Base-by-base conservation (phyloP, 2,113 vertebrate genomes). In the Rattus rattus region DNA sequence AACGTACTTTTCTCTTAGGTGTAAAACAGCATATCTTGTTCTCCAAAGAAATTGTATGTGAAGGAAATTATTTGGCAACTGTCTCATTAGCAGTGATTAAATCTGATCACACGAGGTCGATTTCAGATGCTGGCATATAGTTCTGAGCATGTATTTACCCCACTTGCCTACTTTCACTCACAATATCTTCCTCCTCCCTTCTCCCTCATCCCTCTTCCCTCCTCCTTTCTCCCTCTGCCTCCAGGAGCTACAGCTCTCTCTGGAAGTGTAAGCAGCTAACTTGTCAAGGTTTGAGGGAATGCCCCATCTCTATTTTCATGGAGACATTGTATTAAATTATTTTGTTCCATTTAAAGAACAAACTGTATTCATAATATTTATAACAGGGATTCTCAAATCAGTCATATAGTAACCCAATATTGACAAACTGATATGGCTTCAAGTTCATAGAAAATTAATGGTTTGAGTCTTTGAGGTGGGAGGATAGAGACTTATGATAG, bases 351-450 rank as follows among this genome's bases (percentile, higher is more conserved):
- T 95, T 94, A 7, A 83, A n/a, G 33, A 81, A 59, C 10, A 85
- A 8, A 70, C 4, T 4, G 36, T 94, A 92, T 96, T 97, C 94
- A 30, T 11, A 89, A 1, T 63, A 36, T 73, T 86, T 76, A 28
- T 92, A 81, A 67, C 79, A 75, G n/a, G 22, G 43, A 84, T 92
- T 59, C 4, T 75, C 56, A 94, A 97, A 97, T 97, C 94, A 98
- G 92, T 75, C 89, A 56, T 2, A 76, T 97, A 97, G 93, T 96
- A 92, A 49, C 10, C 88, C 85, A 76, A 24, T 96, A 61, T 81
- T 84, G 47, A 75, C 72, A 94, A 80, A 33, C 95, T 96, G 52
- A 91, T 67, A 7, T 98, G 88, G 94, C 97, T 96, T 98, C 56
- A 89, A 70, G 13, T 92, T 85, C 49, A 61, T 56, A 88, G 49